Evolutionary conservation across 2,888 invertebrate genomes (phyloP).

Genomic region (Acholoe squamosa): DNA sequence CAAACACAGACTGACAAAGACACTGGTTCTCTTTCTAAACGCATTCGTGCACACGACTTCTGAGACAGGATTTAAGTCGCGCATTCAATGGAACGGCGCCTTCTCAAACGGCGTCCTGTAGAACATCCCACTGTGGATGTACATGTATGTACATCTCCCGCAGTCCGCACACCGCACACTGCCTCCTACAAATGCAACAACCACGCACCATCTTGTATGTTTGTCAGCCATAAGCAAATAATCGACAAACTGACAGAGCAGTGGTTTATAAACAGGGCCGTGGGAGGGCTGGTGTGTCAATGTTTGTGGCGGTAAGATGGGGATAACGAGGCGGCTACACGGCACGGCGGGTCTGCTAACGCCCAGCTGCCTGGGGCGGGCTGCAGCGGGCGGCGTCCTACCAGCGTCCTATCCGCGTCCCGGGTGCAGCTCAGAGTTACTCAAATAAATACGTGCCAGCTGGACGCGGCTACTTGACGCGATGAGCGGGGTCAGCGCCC

Average conservation of each 20-base stretch:
- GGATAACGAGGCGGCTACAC: neutral
- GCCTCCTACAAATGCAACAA: neutral
- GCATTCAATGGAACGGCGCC: no score
- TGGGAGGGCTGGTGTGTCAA: neutral
- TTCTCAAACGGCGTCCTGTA: no score
- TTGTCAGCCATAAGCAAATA: constrained; percentile 20
- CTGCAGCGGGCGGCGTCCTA: no score
- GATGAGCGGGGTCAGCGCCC: no score
- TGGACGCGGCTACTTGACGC: neutral
- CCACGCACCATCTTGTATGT: neutral
- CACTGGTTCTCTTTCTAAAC: no score
- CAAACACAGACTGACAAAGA: no score
- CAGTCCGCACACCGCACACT: neutral
- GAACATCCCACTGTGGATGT: no score
- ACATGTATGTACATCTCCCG: no score
- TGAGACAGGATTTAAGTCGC: no score
- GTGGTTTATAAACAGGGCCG: neutral
- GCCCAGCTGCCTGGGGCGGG: neutral
- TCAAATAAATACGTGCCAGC: constrained; percentile 23
- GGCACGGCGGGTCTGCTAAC: neutral
- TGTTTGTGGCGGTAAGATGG: neutral
- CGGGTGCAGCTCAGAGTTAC: neutral
- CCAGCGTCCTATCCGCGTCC: no score
- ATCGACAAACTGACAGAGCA: neutral
- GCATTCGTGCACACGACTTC: no score